Base-by-base conservation (phyloP, 2,888 invertebrate species). In the Andrena hattorfiana region DNA sequence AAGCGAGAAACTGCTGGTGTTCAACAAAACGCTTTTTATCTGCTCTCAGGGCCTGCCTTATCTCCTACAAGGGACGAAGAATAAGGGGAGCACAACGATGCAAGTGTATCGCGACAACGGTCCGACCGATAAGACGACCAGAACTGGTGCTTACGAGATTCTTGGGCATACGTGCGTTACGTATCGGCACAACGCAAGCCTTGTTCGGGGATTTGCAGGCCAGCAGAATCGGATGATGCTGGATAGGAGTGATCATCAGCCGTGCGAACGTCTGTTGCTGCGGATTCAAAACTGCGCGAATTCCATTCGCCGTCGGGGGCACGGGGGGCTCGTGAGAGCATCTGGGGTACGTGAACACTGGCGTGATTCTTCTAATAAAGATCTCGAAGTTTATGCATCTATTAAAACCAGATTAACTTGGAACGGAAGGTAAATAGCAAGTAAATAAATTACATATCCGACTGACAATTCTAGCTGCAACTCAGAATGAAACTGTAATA, bases 211-310 rank as follows among this genome's bases (percentile, higher is more conserved):
- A 56, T 64, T 75, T 64, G 67, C 68, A 70, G 82, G 48, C 81
- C 79, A 64, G 48, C 70, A n/a, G 63, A 73, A 79, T 68, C 51
- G 72, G 76, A 82, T 72, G 81, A 49, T 63, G 42, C 48, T 59
- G 49, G 81, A 87, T 86, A 87, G 83, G 83, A 79, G 49, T 71
- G 79, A 77, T 83, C 85, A 80, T 83, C 77, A 76, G 56, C 71
- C 79, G 79, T 81, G 81, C 81, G 83, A 82, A 85, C 72, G 69
- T 67, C 62, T 72, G 63, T 60, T 71, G 72, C 54, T 81, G 51
- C 72, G 67, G 68, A 77, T 82, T 75, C 68, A 56, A 63, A 63
- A 66, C 68, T 28, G 48, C 49, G 70, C 48, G 71, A 68, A 67
- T 73, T 73, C 63, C 64, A 23, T 81, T 7, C n/a, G 63, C 16